Conservation (phyloP, 2,888 invertebrate species). For the Lucinisca nassula region DNA sequence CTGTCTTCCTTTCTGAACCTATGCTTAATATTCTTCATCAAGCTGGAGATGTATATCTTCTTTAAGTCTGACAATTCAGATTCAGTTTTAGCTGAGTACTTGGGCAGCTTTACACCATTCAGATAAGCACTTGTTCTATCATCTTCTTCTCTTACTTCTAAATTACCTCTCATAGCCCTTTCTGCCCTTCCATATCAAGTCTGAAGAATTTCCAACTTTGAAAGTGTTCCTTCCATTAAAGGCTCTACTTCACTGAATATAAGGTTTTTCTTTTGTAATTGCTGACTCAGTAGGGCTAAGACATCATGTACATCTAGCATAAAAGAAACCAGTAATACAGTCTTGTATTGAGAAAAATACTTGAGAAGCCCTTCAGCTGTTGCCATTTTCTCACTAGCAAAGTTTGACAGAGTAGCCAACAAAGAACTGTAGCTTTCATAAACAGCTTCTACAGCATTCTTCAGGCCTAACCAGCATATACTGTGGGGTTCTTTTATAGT, state of each 20-base stretch:
- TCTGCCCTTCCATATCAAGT: constrained; percentile 27
- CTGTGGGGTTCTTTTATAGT: constrained; percentile 60
- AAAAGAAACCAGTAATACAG: constrained; percentile 42
- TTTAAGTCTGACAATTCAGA: constrained; percentile 29
- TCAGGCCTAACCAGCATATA: constrained; percentile 61
- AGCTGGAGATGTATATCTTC: background rate
- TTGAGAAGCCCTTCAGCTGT: constrained; percentile 43
- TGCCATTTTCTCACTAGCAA: constrained; percentile 49
- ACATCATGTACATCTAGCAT: constrained; percentile 59
- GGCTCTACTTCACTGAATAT: constrained; percentile 54
- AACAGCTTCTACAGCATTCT: constrained; percentile 59
- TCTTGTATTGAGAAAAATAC: constrained; percentile 56
- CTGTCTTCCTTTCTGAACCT: constrained; percentile 42
- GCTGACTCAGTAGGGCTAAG: constrained; percentile 32
- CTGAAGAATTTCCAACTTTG: constrained; percentile 29
- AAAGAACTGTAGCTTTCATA: constrained; percentile 52
- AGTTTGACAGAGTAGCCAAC: constrained; percentile 47
- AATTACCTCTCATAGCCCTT: constrained; percentile 6
- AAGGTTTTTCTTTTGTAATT: constrained; percentile 50
- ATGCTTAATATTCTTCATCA: constrained; percentile 47
- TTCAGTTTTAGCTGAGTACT: constrained; percentile 17
- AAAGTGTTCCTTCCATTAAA: constrained; percentile 37
- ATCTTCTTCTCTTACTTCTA: constrained; percentile 5
- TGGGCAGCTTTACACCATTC: constrained; percentile 29
- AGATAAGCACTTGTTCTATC: background rate